These are phyloP conservation scores for Buathra laborator DNA, from an alignment of 2,888 invertebrate species.

Conservation along the genomic window DNA sequence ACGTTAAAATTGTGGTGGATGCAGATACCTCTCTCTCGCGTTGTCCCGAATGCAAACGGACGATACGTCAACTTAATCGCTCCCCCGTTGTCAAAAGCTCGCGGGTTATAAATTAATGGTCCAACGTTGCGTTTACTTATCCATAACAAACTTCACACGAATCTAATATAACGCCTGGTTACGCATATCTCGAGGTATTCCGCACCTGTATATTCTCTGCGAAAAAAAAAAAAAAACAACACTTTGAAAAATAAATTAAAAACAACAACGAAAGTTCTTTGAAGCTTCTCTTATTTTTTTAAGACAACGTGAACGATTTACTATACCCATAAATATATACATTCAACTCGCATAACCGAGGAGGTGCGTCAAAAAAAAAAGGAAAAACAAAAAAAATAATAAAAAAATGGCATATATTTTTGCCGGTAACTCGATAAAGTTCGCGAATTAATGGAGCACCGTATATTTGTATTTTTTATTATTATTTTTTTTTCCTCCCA, in stretches of 20 bases:
- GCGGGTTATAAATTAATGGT: constrained; percentile 33
- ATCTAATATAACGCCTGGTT: too few species aligned
- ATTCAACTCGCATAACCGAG: constrained; percentile 3
- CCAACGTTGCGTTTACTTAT: background rate
- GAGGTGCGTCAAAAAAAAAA: background rate
- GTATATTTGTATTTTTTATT: constrained; percentile 2
- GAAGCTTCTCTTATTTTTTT: background rate
- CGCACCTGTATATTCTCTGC: too few species aligned
- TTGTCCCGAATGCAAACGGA: constrained; percentile 48
- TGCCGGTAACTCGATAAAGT: constrained; percentile 44
- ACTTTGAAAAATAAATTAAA: too few species aligned
- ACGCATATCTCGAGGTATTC: too few species aligned
- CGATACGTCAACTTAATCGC: constrained; percentile 46
- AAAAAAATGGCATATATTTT: background rate
- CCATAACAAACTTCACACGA: constrained; percentile 21
- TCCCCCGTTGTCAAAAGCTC: constrained; percentile 42
- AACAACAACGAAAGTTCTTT: too few species aligned
- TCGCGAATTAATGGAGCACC: constrained; percentile 34
- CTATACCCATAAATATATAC: constrained; percentile 52
- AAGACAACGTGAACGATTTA: constrained; percentile 24
- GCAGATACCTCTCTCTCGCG: background rate
- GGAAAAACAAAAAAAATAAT: too few species aligned
- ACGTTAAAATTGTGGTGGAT: too few species aligned
- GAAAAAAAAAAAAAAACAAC: too few species aligned
- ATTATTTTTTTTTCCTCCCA: constrained; percentile 15